These are phyloP conservation scores for Bombus haemorrhoidalis DNA, from an alignment of 1,140 invertebrate genomes.

Conservation along the genomic window DNA sequence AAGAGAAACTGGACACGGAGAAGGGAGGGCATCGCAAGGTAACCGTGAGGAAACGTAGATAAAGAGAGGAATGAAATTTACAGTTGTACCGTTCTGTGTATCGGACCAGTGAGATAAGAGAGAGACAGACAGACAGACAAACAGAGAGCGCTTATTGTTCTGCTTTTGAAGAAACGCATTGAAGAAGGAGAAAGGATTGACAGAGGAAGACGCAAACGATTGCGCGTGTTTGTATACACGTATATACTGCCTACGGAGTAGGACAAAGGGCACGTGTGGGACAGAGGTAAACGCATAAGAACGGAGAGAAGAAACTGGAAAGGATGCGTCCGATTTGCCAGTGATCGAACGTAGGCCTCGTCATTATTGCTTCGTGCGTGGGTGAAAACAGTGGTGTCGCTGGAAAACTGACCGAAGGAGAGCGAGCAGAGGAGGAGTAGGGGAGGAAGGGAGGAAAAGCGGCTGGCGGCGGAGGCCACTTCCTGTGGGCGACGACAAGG, in stretches of 20 bases:
- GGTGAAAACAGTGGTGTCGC: constrained; percentile 41
- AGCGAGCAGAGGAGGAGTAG: neutral
- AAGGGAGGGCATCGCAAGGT: neutral
- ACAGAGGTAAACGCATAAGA: neutral
- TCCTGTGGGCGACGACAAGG: constrained; percentile 30
- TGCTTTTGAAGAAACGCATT: neutral
- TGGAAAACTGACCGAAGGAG: constrained; percentile 41
- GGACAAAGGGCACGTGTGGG: constrained; percentile 27
- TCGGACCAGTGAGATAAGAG: neutral
- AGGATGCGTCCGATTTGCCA: constrained; percentile 49
- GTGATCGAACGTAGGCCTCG: constrained; percentile 57
- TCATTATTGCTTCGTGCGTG: constrained; percentile 46
- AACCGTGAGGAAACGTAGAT: neutral
- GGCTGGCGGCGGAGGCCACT: constrained; percentile 28
- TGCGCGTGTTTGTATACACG: neutral
- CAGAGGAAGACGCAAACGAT: neutral
- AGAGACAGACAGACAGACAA: neutral
- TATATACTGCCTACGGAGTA: neutral
- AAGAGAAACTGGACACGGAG: neutral
- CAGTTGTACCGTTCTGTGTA: neutral
- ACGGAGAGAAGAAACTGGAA: constrained; percentile 35
- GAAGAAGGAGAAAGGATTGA: neutral
- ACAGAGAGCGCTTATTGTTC: neutral
- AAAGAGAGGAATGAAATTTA: neutral
- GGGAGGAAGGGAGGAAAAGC: constrained; percentile 6